Evolutionary conservation across 1,140 invertebrate species (phyloP).

Genomic region (Lepidostoma basale): DNA sequence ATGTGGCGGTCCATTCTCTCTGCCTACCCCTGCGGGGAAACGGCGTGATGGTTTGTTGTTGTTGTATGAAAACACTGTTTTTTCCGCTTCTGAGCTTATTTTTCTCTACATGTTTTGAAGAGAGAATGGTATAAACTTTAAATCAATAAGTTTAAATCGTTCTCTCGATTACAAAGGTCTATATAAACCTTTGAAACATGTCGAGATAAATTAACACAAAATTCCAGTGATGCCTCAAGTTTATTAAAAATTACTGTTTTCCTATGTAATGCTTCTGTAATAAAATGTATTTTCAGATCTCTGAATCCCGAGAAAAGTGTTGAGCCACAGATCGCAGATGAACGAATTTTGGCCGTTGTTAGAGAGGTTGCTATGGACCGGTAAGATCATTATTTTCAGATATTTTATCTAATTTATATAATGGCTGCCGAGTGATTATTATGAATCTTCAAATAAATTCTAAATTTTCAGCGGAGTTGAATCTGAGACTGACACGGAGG

Average conservation of each 20-base stretch:
- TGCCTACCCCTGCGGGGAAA: too few relatives aligned
- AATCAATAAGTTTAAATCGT: too few relatives aligned
- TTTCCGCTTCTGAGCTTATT: too few relatives aligned
- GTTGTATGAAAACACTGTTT: too few relatives aligned
- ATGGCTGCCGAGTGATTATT: too few relatives aligned
- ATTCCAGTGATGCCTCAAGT: neutral
- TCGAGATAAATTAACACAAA: neutral
- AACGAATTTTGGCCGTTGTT: slow-evolving; percentile 26
- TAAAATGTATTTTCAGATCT: slow-evolving; percentile 22
- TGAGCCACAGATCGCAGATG: slow-evolving; percentile 22
- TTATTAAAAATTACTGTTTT: neutral
- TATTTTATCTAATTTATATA: too few relatives aligned
- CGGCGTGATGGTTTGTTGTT: too few relatives aligned
- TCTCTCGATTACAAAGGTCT: too few relatives aligned
- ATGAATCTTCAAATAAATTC: neutral
- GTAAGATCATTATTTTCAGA: slow-evolving; percentile 45
- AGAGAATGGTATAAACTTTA: too few relatives aligned
- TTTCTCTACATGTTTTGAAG: too few relatives aligned
- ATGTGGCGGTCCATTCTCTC: too few relatives aligned
- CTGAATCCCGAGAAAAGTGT: slow-evolving; percentile 22
- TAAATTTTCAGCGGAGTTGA: slow-evolving; percentile 68
- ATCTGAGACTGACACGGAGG: slow-evolving; percentile 82
- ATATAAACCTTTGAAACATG: too few relatives aligned
- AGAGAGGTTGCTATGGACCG: slow-evolving; percentile 53
- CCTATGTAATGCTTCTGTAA: neutral